Percentiles rank a stretch among this genome's conserved stretches.
Evolutionary conservation across 2,888 invertebrate genomes (phyloP).

Genomic region (Napeogenes inachia): DNA sequence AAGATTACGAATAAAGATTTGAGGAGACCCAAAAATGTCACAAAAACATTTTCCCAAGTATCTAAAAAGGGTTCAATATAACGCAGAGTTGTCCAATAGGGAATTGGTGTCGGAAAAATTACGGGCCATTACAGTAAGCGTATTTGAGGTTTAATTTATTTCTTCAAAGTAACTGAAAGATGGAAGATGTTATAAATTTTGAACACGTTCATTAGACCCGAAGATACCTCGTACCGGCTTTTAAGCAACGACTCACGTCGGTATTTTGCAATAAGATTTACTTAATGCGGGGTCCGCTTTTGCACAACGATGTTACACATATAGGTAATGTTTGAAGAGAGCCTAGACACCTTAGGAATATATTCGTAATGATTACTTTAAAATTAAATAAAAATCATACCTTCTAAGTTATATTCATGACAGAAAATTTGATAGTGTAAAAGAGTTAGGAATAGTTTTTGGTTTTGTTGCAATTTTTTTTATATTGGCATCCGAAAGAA

Average conservation of each 20-base stretch:
- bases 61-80: constrained; percentile 15
- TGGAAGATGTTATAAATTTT: constrained; percentile 72
- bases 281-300: constrained; percentile 61
- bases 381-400: too few relatives aligned
- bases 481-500: too few relatives aligned
- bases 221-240: constrained; percentile 55
- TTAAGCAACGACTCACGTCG: constrained; percentile 68
- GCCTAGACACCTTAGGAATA: too few relatives aligned
- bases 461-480: too few relatives aligned
- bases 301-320: too few relatives aligned
- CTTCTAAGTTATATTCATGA: too few relatives aligned
- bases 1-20: constrained; percentile 25
- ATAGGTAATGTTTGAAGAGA: too few relatives aligned
- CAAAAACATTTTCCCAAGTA: constrained; percentile 9
- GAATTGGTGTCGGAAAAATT: constrained; percentile 28
- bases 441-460: too few relatives aligned
- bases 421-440: too few relatives aligned
- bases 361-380: too few relatives aligned
- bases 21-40: constrained; percentile 16
- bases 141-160: constrained; percentile 45
- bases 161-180: constrained; percentile 62
- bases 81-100: constrained; percentile 8
- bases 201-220: constrained; percentile 69
- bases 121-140: constrained; percentile 41
- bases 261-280: constrained; percentile 75